A percentile compares a stretch with the other conserved stretches of the same genome.
These are phyloP conservation scores for Brachystomella parvula DNA, from an alignment of 1,140 invertebrate species.

Conservation along the genomic window DNA sequence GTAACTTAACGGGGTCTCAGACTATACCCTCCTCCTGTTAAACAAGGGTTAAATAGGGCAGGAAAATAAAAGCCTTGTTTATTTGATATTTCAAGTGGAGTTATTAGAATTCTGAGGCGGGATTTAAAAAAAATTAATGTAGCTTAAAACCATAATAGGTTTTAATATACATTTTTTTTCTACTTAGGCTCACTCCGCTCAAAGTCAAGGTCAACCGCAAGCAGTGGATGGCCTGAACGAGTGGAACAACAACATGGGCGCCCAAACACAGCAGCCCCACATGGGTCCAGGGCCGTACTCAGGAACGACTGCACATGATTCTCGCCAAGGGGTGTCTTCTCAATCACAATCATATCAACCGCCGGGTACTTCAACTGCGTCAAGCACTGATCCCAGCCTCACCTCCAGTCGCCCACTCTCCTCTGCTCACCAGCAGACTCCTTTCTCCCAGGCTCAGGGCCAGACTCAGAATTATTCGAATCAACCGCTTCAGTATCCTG, in stretches of 20 bases:
- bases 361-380: neutral
- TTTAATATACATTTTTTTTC: neutral
- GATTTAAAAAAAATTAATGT: neutral
- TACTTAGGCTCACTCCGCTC: neutral
- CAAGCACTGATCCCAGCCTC: neutral
- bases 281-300: neutral
- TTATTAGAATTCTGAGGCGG: no score
- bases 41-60: no score
- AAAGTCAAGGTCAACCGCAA: neutral
- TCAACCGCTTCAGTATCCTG: neutral
- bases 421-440: neutral
- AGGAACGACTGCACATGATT: neutral
- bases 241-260: neutral
- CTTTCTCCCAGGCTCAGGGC: conserved; percentile 8
- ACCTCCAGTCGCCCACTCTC: neutral
- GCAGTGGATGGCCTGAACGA: neutral
- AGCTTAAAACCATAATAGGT: no score
- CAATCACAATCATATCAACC: neutral
- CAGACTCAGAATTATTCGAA: conserved; percentile 15
- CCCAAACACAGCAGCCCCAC: neutral
- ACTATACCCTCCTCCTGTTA: no score
- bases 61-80: neutral
- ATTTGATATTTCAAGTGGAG: neutral
- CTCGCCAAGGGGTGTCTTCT: neutral
- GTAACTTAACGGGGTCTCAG: no score